These are phyloP conservation scores for Coregonus suidteri DNA, from an alignment of 2,797 vertebrate genomes.

Conservation along the genomic window DNA sequence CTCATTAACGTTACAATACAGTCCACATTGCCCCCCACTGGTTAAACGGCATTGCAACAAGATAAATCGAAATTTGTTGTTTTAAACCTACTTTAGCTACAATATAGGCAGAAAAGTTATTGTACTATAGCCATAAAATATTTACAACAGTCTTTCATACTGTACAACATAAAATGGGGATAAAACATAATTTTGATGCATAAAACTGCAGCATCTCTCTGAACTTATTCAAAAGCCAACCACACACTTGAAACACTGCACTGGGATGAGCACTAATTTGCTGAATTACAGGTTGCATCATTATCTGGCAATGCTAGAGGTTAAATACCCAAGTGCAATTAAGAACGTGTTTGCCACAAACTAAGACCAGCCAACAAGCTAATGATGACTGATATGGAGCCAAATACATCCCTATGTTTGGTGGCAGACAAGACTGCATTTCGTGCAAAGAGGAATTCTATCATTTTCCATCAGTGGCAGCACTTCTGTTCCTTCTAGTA, in stretches of 20 bases:
- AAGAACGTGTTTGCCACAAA: not conserved
- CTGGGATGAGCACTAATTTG: not conserved
- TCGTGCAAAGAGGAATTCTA: not conserved
- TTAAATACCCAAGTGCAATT: not conserved
- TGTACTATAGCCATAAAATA: not conserved
- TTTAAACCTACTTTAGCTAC: not conserved
- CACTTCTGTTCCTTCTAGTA: not conserved
- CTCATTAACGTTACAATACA: not conserved
- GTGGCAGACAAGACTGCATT: not conserved
- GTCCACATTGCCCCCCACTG: constrained; percentile 13
- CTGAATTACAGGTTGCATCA: not conserved
- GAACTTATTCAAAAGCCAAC: not conserved
- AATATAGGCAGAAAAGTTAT: constrained; percentile 1
- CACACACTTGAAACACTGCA: not conserved
- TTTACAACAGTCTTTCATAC: not conserved
- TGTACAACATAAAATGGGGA: constrained; percentile 3
- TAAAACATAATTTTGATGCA: not conserved
- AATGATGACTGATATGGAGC: not conserved
- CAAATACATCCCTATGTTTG: not conserved
- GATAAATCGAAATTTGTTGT: not conserved
- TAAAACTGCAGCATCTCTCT: not conserved
- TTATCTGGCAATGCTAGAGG: not conserved
- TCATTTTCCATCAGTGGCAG: not conserved
- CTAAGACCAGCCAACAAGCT: not conserved
- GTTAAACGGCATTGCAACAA: not conserved